Evolutionary conservation across 2,797 vertebrate species (phyloP), one percentile per base, ranked within the genome.

Genomic region (Lagocephalus sceleratus): DNA sequence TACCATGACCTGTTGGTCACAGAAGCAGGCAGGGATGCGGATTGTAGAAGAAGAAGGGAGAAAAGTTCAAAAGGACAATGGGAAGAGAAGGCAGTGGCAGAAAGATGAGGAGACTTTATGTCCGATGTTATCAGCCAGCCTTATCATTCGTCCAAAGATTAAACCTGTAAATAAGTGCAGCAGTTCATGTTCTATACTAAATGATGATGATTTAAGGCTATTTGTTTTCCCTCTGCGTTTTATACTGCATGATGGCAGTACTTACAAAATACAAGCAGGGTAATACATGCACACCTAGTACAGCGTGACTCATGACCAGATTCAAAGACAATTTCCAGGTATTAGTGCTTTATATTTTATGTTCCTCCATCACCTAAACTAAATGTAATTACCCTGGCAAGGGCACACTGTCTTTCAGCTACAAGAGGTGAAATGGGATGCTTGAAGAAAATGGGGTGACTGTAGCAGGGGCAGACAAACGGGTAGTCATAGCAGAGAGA

Each of bases 361-460:
- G 90, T 88, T 86, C 82, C 76, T 70, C 73, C 82, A 88, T 88
- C 83, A 72, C 84, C 81, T 35, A 81, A 87, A 85, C 86, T 82
- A 87, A 89, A 91, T 90, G 91, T 91, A 92, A 92, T 92, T 90
- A 91, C 83, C 78, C 81, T 48, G 75, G 12, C 91, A 92, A 92
- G 91, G 91, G 82, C 90, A 87, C 78, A 83, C 69, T 54, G 90
- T 91, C 90, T 89, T 92, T 91, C 87, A 89, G 88, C 76, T 69
- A 32, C 39, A 19, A 65, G 73, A 68, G 77, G 52, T 8, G 66
- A 68, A 82, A 78, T 69, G 75, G 70, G 68, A 72, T 59, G 61
- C 74, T 71, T 72, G 60, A 60, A 72, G 71, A 71, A 74, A 74
- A 66, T 59, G 52, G 55, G 63, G 52, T 54, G 57, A 65, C 43